Base-by-base conservation (phyloP, 2,113 vertebrate genomes). In the Pionites leucogaster region DNA sequence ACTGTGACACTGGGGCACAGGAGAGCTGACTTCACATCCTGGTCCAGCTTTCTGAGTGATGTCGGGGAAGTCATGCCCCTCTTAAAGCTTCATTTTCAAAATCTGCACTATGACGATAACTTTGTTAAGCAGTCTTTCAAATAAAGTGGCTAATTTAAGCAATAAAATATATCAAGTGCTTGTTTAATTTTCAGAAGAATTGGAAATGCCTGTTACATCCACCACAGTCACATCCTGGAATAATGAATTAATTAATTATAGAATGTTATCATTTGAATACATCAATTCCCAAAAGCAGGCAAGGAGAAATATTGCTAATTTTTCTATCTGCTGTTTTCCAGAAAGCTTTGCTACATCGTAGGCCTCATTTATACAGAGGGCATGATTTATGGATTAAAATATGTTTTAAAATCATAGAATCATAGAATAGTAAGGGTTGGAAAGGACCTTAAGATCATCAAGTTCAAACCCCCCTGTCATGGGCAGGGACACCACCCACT, bases 371-470 rank as follows among this genome's bases (percentile, higher is more conserved):
- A 82, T 91, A 92, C 28, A 60, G 63, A 64, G 10, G 9, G 0
- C 52, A 95, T 92, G 60, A 91, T 92, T 96, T 91, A 95, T 80
- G 92, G 33, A 95, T 88, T 81, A 72, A 93, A 90, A 83, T 62
- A 85, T 0, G 0, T 74, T 96, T 95, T 24, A 93, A 95, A 93
- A 85, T 93, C 47, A 24, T 49, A 49, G 23, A 49, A 23, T 49
- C 47, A 49, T 49, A 49, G 47, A 49, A 49, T 24, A 49, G 47
- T 24, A 24, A 49, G 23, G 23, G 12, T 24, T 24, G 47, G 47
- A 49, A 49, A 49, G 22, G 22, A 49, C 47, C 23, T 49, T 49
- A 49, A 49, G 47, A 49, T 49, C 47, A 49, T 24, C 47, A 24
- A 49, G 47, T 24, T 49, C 47, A 23, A 49, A 49, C 12, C 23